Base-by-base conservation (phyloP, 1,140 invertebrate genomes). In the Helicoverpa armigera region DNA sequence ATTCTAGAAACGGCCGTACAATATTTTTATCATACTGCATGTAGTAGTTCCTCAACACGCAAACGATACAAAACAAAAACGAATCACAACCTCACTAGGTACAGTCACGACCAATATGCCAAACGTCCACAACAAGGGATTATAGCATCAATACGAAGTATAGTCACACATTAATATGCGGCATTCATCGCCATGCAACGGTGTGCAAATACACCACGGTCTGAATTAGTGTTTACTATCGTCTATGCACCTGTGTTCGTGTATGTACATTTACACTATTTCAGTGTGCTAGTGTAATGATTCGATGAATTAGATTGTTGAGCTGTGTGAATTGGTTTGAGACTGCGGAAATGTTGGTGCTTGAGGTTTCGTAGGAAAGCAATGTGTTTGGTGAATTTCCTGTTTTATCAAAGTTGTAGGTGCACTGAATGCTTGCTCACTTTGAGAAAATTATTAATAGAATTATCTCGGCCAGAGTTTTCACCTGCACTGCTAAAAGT, bases 191-290 rank as follows among this genome's bases (percentile, higher is more conserved):
- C 72, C 16, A 78, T 83, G 67, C 82, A 60, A 77, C 75, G 79
- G 77, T 83, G 77, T 74, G 79, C 80, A 85, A 85, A 85, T 69
- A 85, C 50, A 63, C 72, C 29, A 50, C 12, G 51, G 81, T 82
- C 75, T 85, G 83, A 82, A 80, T 82, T 78, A 84, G 56, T 82
- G 80, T 84, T 82, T 81, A 61, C 83, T 80, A 72, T 76, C 35
- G 56, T 50, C 18, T 74, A 23, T 63, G 43, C 61, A 48, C 58
- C 23, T 61, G 73, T 50, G 58, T 48, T 60, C n/a, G 48, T 70
- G 23, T 7, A 53, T 51, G 48, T 75, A 14, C 51, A 70, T 14
- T 35, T 53, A 53, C 18, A 61, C 69, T 23, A 72, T 31, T 51
- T 7, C 18, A 14, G 50, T 72, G 13, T 53, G 53, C 50, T 18